Evolutionary conservation across 1,140 invertebrate genomes (phyloP).

Genomic region (Paraescarpia echinospica): DNA sequence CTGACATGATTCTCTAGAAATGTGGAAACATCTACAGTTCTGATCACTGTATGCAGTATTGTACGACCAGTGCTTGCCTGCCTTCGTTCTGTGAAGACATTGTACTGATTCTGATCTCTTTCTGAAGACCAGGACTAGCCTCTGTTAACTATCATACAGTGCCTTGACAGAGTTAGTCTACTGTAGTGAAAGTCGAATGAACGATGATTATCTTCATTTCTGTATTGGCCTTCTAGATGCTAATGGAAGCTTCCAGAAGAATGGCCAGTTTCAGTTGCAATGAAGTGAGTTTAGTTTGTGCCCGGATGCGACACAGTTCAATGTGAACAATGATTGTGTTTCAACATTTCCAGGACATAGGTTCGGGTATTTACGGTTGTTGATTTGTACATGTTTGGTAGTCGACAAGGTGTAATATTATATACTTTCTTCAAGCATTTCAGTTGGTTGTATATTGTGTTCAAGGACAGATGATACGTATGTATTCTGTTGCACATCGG

Average conservation of each 20-base stretch:
- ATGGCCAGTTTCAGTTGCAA: background rate
- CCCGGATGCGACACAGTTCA: constrained; percentile 3
- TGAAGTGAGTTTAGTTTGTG: background rate
- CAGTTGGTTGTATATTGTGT: constrained; percentile 1
- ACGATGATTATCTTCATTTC: background rate
- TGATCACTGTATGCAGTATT: background rate
- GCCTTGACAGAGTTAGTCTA: background rate
- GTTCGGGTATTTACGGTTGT: background rate
- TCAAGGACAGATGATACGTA: constrained; percentile 5
- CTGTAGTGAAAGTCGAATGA: background rate
- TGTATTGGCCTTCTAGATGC: background rate
- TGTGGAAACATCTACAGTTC: background rate
- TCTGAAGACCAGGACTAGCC: background rate
- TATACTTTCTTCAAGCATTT: constrained; percentile 6
- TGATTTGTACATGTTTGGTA: constrained; percentile 6
- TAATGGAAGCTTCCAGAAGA: background rate
- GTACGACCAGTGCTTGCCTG: background rate
- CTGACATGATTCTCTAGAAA: background rate
- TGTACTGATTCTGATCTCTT: background rate
- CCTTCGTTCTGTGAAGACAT: background rate
- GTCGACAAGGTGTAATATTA: constrained; percentile 5
- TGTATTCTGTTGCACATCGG: background rate
- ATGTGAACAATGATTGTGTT: background rate
- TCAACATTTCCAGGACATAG: background rate
- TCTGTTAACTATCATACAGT: background rate